These are phyloP conservation scores for Zingel zingel DNA, from an alignment of 2,113 vertebrate species.

Conservation along the genomic window DNA sequence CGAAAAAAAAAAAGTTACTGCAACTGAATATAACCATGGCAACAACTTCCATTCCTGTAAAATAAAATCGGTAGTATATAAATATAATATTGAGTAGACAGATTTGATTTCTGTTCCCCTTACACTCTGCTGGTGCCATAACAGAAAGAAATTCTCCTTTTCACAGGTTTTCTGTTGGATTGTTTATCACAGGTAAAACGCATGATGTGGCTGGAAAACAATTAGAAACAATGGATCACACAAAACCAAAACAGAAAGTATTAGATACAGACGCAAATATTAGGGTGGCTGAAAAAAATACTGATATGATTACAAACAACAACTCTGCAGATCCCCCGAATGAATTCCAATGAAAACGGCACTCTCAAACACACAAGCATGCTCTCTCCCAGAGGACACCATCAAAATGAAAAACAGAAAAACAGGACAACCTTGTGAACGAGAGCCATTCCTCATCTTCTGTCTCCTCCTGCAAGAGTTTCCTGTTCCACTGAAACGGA, in stretches of 20 bases:
- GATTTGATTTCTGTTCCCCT: not conserved
- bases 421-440: conserved; percentile 61
- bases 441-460: conserved; percentile 71
- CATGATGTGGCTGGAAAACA: conserved; percentile 27
- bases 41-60: too few relatives aligned
- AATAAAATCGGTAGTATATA: not conserved
- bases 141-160: not conserved
- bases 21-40: not conserved
- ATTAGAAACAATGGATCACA: conserved; percentile 14
- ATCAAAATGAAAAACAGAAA: conserved; percentile 54
- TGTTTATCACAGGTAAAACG: conserved; percentile 7
- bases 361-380: conserved; percentile 11
- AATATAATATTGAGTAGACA: not conserved
- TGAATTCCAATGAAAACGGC: conserved; percentile 13
- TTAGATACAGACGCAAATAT: conserved; percentile 5
- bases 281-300: conserved; percentile 18
- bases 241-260: conserved; percentile 17
- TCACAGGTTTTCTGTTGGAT: conserved; percentile 16
- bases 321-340: conserved; percentile 9
- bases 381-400: conserved; percentile 36
- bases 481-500: conserved; percentile 78
- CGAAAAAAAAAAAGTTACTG: not conserved
- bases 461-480: conserved; percentile 69
- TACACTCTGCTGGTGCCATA: not conserved
- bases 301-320: conserved; percentile 30